These are phyloP conservation scores for Callyntrura guangdongensis DNA, from an alignment of 2,888 invertebrate genomes.

Conservation along the genomic window DNA sequence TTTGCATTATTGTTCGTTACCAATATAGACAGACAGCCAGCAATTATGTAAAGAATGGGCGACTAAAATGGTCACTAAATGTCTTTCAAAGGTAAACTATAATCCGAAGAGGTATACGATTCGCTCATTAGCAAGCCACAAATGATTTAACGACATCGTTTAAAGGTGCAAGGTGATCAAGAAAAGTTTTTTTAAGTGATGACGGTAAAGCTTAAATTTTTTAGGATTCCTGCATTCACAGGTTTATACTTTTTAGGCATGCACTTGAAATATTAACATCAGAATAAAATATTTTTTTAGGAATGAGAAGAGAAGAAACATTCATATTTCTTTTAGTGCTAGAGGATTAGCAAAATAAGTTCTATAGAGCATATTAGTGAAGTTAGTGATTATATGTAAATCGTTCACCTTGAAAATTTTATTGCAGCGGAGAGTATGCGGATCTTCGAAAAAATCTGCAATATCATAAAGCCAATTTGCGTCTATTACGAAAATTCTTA, in stretches of 20 bases:
- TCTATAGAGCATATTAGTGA: too few relatives aligned
- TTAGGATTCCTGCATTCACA: background rate
- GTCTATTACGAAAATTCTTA: too few relatives aligned
- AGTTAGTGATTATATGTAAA: too few relatives aligned
- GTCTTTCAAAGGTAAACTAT: background rate
- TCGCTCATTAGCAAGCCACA: background rate
- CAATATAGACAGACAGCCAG: background rate
- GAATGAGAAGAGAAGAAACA: background rate
- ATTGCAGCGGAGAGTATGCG: too few relatives aligned
- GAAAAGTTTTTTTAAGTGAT: background rate
- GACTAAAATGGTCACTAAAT: slow-evolving; percentile 23
- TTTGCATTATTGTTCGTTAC: slow-evolving; percentile 24
- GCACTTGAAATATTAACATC: background rate
- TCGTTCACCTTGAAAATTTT: too few relatives aligned
- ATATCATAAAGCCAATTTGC: too few relatives aligned
- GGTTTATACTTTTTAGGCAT: background rate
- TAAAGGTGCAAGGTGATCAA: background rate
- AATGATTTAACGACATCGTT: slow-evolving; percentile 27
- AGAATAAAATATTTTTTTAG: background rate
- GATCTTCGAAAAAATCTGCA: too few relatives aligned
- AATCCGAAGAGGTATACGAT: slow-evolving; percentile 5
- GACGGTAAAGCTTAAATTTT: background rate
- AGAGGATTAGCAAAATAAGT: too few relatives aligned
- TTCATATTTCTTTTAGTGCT: too few relatives aligned
- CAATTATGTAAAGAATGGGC: background rate